phyloP scores from a whole-genome alignment of 2,888 invertebrate species.

The Platerodrilus igneus region DNA sequence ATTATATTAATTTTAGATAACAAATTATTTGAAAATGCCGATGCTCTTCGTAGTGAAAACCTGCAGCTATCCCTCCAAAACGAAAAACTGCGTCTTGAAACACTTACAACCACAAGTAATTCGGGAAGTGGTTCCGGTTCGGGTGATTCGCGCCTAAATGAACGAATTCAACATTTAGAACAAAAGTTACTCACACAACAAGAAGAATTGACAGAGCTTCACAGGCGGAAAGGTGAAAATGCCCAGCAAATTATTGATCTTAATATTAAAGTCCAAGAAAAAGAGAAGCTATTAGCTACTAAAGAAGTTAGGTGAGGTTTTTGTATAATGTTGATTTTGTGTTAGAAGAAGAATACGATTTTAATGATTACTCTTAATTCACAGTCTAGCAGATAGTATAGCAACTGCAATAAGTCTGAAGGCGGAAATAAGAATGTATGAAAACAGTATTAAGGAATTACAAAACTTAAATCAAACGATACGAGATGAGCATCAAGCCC shows the following conservation, averaged over 20 bases:
- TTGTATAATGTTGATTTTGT: too few relatives aligned
- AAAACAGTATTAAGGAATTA: constrained; percentile 67
- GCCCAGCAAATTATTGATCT: constrained; percentile 90
- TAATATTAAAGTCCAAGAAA: constrained; percentile 78
- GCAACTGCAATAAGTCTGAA: constrained; percentile 62
- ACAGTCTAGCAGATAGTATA: constrained; percentile 67
- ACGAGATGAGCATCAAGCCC: constrained; percentile 90
- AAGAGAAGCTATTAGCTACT: constrained; percentile 67
- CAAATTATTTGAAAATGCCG: constrained; percentile 77
- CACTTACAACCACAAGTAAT: constrained; percentile 39
- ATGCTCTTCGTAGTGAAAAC: constrained; percentile 76
- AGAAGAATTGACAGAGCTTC: constrained; percentile 88
- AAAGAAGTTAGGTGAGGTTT: constrained; percentile 65
- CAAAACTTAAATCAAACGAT: constrained; percentile 83
- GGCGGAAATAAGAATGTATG: constrained; percentile 69
- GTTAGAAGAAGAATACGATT: too few relatives aligned
- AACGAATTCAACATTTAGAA: constrained; percentile 68
- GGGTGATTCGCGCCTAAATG: constrained; percentile 42
- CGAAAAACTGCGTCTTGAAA: constrained; percentile 69
- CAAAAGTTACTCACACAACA: constrained; percentile 83
- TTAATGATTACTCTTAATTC: too few relatives aligned
- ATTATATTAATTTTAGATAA: constrained; percentile 62
- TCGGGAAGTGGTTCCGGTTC: constrained; percentile 31
- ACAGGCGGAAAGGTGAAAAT: constrained; percentile 86
- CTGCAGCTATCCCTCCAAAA: constrained; percentile 79